phyloP scores from a whole-genome alignment of 2,113 vertebrate species.

The Paralichthys olivaceus region DNA sequence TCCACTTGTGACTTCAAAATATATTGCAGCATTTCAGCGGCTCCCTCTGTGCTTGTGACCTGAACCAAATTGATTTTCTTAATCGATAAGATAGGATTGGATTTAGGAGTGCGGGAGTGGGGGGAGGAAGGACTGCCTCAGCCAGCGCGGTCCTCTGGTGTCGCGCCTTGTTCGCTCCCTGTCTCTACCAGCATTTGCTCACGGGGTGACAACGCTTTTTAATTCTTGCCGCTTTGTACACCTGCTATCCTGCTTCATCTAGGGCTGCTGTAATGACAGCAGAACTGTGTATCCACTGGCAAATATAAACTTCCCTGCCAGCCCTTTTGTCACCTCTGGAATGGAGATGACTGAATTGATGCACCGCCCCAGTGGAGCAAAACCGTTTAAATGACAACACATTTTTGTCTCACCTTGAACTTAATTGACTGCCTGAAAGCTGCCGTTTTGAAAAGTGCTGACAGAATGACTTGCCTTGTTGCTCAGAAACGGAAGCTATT shows the following conservation, averaged over 20 bases:
- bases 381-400: slow-evolving; percentile 77
- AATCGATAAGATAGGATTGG: slow-evolving; percentile 74
- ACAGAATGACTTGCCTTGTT: slow-evolving; percentile 62
- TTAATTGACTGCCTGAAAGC: slow-evolving; percentile 81
- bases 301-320: slow-evolving; percentile 63
- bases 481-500: slow-evolving; percentile 43
- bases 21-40: slow-evolving; percentile 60
- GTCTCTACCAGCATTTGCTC: slow-evolving; percentile 26
- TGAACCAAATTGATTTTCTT: slow-evolving; percentile 68
- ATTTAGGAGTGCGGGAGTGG: slow-evolving; percentile 46
- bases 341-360: slow-evolving; percentile 69
- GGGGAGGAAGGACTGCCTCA: slow-evolving; percentile 16
- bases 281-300: slow-evolving; percentile 31
- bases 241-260: slow-evolving; percentile 33
- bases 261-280: slow-evolving; percentile 39
- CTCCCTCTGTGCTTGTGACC: slow-evolving; percentile 57
- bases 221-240: slow-evolving; percentile 9
- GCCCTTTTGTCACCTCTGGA: slow-evolving; percentile 69
- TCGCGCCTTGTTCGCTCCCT: slow-evolving; percentile 11
- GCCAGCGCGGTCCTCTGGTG: slow-evolving; percentile 22
- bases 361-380: slow-evolving; percentile 66
- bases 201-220: slow-evolving; percentile 5
- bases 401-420: slow-evolving; percentile 84
- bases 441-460: slow-evolving; percentile 75
- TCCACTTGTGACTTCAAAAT: slow-evolving; percentile 55